Base-by-base conservation (phyloP, 2,888 invertebrate species). In the Sepiola atlantica region DNA sequence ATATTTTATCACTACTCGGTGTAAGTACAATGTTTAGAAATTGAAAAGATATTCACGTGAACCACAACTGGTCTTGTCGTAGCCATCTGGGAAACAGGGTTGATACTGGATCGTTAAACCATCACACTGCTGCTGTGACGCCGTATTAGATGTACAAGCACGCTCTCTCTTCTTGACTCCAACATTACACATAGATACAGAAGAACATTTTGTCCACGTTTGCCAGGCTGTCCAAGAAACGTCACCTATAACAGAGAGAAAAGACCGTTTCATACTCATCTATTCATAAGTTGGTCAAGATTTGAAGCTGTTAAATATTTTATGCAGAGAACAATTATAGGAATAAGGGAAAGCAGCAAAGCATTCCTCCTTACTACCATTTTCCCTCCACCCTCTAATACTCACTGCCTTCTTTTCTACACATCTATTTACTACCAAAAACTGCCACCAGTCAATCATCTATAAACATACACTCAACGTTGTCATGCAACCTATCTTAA, bases 211-310 rank as follows among this genome's bases (percentile, higher is more conserved):
- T n/a, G 92, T n/a, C 92, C 92, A 92, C 12, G 54, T 45, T 14
- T 92, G 92, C 92, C 92, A 92, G 54, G 92, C 77, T 77, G 77
- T 77, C 77, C 77, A 77, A 77, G 77, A 77, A n/a, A 32, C 77
- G 0, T 77, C 77, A 77, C n/a, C 77, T 77, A 77, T 45, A 45
- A 45, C 45, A 45, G 45, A 28, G 16, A n/a, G n/a, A 77, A 77
- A n/a, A 77, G 14, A n/a, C 12, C 18, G 14, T 45, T 45, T 8
- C 45, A 45, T 45, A 45, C 45, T 45, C 8, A 2, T 45, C 8
- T 45, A 45, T 45, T 45, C 45, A 45, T 45, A 4, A 4, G 45
- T 45, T 45, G 2, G 45, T 45, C 45, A 45, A 45, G 45, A 45
- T 45, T 45, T 45, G 45, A 45, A 45, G 45, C 8, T 45, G 45